Base-by-base conservation (phyloP, 2,113 vertebrate species). In the Ornithorhynchus anatinus region DNA sequence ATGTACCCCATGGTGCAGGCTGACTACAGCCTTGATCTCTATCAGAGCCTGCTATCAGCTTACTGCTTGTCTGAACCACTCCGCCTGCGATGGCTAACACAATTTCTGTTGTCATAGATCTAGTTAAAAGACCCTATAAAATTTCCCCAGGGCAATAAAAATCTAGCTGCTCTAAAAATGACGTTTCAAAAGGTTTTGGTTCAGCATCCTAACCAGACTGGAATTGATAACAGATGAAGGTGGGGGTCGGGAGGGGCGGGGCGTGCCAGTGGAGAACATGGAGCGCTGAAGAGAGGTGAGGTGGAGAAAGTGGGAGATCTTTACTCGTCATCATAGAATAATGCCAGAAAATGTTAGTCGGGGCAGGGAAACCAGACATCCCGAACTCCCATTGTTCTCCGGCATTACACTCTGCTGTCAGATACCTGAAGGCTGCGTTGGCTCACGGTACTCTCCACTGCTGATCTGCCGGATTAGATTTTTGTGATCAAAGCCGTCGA, bases 401-500 rank as follows among this genome's bases (percentile, higher is more conserved):
- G 42, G 16, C 16, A 11, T 2, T 13, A 31, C 25, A 53, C 42
- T 70, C n/a, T 5, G 43, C 23, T 35, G 79, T 63, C 47, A 64
- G 69, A 10, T 94, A 99, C 98, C 98, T 96, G 98, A 99, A 56
- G 98, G 96, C 91, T 99, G 97, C 4, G 97, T 96, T 43, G 98
- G 98, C 77, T 99, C 98, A 84, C 95, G 95, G 92, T 99, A 99
- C 53, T 99, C 97, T 78, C 98, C 97, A 12, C 95, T 99, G 94
- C 96, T 99, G 89, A 99, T 99, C 93, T 99, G 98, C 65, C 96
- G 95, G 81, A 99, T 98, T 88, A 99, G 96, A 88, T 96, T 98
- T 88, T 96, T 98, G 92, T 99, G 97, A 92, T 99, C 96, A 2
- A 96, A 97, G 66, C 98, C 98, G 77, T 99, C 97, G 66, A 99